A percentile compares a stretch with the other conserved stretches of the same genome.
Evolutionary conservation across 2,797 vertebrate genomes (phyloP).

Genomic region (Antrozous pallidus): DNA sequence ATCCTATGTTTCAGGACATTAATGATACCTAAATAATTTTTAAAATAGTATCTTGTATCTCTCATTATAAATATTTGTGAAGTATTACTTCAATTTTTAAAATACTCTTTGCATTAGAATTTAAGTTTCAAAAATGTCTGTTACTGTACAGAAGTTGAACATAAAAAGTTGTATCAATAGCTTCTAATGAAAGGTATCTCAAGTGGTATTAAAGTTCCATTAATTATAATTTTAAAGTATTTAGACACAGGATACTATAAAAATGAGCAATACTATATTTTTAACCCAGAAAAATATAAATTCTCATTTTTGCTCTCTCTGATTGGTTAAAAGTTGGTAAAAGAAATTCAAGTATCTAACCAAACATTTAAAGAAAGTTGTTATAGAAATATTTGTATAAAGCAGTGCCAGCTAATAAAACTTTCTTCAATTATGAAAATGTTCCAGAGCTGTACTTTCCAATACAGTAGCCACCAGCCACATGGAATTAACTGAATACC

Average conservation of each 20-base stretch:
- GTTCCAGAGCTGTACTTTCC: neutral
- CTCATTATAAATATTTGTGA: neutral
- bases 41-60: constrained; percentile 29
- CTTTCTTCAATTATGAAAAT: neutral
- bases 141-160: neutral
- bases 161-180: neutral
- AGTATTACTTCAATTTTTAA: constrained; percentile 29
- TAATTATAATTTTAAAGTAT: constrained; percentile 7
- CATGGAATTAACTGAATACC: neutral
- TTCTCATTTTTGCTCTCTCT: constrained; percentile 35
- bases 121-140: constrained; percentile 7
- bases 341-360: constrained; percentile 19
- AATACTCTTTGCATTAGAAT: neutral
- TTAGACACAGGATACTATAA: neutral
- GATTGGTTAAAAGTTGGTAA: neutral
- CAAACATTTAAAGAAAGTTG: neutral
- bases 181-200: constrained; percentile 2
- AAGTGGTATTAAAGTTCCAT: neutral
- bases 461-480: neutral
- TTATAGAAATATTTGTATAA: neutral
- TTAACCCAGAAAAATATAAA: constrained; percentile 11
- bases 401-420: constrained; percentile 6
- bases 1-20: neutral
- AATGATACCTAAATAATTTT: neutral
- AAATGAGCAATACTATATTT: neutral